Percentiles rank a stretch among this genome's conserved stretches.
These are phyloP conservation scores for Telenomus remus DNA, from an alignment of 1,140 invertebrate species.

Conservation along the genomic window DNA sequence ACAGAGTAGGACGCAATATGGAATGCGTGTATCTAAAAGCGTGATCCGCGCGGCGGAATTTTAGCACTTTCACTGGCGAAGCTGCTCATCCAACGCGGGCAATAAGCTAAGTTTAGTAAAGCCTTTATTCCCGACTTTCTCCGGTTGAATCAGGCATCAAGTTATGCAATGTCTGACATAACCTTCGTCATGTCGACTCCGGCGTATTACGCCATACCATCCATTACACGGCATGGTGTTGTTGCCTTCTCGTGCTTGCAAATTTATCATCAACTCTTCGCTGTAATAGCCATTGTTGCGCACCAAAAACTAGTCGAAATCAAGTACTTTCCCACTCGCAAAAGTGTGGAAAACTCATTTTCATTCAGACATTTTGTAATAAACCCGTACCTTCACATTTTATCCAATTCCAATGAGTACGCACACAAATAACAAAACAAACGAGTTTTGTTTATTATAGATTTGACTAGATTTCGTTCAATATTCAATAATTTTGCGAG, in stretches of 20 bases:
- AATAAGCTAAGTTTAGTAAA: slow-evolving; percentile 50
- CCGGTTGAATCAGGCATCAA: slow-evolving; percentile 62
- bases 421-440: no score
- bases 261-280: slow-evolving; percentile 45
- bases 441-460: no score
- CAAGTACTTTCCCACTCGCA: slow-evolving; percentile 16
- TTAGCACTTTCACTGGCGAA: slow-evolving; percentile 62
- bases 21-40: slow-evolving; percentile 22
- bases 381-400: not conserved
- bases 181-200: slow-evolving; percentile 72
- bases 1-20: slow-evolving; percentile 32
- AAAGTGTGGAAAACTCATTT: slow-evolving; percentile 18
- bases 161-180: slow-evolving; percentile 76
- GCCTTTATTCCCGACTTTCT: slow-evolving; percentile 66
- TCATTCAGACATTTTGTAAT: slow-evolving; percentile 34
- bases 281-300: slow-evolving; percentile 36
- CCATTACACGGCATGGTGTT: slow-evolving; percentile 44
- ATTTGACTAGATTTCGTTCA: no score
- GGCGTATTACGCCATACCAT: slow-evolving; percentile 69
- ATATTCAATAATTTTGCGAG: no score
- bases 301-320: slow-evolving; percentile 12
- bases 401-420: no score
- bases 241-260: slow-evolving; percentile 38
- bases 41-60: slow-evolving; percentile 23
- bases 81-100: slow-evolving; percentile 53